Conservation (phyloP, 1,140 invertebrate species). For the Temnothorax curvispinosus region DNA sequence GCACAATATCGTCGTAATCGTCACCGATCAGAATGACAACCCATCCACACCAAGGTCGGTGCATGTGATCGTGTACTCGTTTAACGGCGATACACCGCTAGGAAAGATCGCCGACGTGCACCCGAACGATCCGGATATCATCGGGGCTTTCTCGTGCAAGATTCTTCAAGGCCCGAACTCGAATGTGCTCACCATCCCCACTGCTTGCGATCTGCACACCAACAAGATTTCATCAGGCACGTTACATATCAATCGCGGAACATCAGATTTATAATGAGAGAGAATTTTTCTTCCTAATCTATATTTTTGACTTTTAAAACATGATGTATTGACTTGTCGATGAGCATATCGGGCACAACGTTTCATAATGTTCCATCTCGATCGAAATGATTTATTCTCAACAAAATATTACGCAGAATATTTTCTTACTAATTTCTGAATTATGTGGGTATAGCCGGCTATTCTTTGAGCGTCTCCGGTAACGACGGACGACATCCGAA, state of each 20-base stretch:
- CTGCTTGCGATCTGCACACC: conserved; percentile 92
- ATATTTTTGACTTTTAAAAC: conserved; percentile 3
- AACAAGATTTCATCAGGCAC: conserved; percentile 88
- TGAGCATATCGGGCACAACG: not conserved
- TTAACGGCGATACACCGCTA: conserved; percentile 89
- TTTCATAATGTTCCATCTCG: not conserved
- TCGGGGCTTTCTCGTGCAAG: conserved; percentile 95
- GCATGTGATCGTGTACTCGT: conserved; percentile 92
- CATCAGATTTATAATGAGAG: not conserved
- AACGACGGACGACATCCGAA: conserved; percentile 95
- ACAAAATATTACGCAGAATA: not conserved
- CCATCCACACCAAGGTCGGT: conserved; percentile 94
- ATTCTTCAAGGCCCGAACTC: conserved; percentile 88
- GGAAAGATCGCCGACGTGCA: conserved; percentile 96
- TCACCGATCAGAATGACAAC: conserved; percentile 96
- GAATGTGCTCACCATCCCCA: conserved; percentile 90
- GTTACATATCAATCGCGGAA: conserved; percentile 56
- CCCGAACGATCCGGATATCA: conserved; percentile 95
- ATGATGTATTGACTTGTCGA: not conserved
- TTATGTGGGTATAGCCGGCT: conserved; percentile 83
- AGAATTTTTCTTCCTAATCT: not conserved
- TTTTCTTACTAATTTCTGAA: not conserved
- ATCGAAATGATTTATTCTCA: conserved; percentile 30
- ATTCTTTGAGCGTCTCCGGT: conserved; percentile 92
- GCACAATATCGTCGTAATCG: conserved; percentile 91